Evolutionary conservation across 2,797 vertebrate genomes (phyloP).

Genomic region (Otolemur crassicaudatus): DNA sequence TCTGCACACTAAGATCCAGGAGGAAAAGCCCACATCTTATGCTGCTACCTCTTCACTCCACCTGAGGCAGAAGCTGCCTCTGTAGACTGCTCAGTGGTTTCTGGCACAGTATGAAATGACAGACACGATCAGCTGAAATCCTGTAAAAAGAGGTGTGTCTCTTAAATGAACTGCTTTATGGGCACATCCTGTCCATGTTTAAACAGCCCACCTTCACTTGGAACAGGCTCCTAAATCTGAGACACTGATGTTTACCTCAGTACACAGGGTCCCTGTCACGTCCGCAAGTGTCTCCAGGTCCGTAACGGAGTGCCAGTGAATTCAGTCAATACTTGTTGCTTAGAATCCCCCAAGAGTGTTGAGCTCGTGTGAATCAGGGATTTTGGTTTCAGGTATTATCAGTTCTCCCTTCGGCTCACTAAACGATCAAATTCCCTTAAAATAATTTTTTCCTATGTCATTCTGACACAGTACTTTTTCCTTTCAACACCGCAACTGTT

Average conservation of each 20-base stretch:
- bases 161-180: background rate
- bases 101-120: background rate
- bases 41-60: too few relatives aligned
- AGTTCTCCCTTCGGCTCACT: background rate
- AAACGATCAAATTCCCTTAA: background rate
- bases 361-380: background rate
- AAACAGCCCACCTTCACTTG: background rate
- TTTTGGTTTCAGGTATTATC: background rate
- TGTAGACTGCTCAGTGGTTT: background rate
- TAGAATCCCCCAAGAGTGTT: background rate
- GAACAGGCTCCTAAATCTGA: background rate
- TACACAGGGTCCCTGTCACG: background rate
- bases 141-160: background rate
- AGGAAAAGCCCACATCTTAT: background rate
- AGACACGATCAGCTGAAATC: background rate
- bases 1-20: background rate
- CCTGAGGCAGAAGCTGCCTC: too few relatives aligned
- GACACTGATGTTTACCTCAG: background rate
- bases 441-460: background rate
- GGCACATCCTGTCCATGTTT: background rate
- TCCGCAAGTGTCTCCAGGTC: too few relatives aligned
- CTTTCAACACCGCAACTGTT: background rate
- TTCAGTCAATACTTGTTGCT: background rate
- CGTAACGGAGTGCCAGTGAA: background rate
- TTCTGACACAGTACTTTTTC: background rate